phyloP scores from a whole-genome alignment of 2,113 vertebrate genomes.

The Bufo bufo region DNA sequence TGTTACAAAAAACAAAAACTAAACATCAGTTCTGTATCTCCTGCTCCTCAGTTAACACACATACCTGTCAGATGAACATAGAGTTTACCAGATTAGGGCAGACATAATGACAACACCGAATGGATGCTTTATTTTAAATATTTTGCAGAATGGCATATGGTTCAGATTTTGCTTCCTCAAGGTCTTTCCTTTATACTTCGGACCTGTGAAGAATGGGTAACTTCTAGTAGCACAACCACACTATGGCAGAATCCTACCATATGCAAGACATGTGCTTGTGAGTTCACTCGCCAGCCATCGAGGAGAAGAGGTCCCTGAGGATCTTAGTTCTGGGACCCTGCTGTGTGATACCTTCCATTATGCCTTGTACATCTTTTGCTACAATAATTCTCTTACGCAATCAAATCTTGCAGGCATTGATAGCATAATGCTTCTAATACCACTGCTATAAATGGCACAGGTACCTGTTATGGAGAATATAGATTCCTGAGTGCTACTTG shows the following conservation, averaged over 20 bases:
- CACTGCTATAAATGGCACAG: background rate
- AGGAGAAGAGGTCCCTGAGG: background rate
- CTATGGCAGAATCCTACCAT: background rate
- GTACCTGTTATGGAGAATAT: background rate
- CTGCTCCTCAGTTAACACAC: background rate
- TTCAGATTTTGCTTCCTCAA: constrained; percentile 12
- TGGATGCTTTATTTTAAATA: background rate
- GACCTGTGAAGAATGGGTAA: background rate
- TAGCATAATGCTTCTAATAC: background rate
- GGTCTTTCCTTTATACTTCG: background rate
- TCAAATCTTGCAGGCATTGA: background rate
- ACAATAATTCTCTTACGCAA: background rate
- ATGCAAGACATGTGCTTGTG: background rate
- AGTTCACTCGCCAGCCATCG: background rate
- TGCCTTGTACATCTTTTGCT: background rate
- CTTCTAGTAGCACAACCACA: background rate
- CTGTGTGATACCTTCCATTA: background rate
- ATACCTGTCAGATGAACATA: background rate
- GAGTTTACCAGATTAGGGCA: background rate
- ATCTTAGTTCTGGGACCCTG: background rate
- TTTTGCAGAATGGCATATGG: constrained; percentile 21
- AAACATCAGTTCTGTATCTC: constrained; percentile 47
- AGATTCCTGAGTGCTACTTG: background rate
- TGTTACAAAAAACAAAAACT: background rate
- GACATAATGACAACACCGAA: background rate